Evolutionary conservation across 92 coral and sea anemone genomes (phyloP), one percentile per base, ranked within the genome.

Genomic region (Actinostola sp.): DNA sequence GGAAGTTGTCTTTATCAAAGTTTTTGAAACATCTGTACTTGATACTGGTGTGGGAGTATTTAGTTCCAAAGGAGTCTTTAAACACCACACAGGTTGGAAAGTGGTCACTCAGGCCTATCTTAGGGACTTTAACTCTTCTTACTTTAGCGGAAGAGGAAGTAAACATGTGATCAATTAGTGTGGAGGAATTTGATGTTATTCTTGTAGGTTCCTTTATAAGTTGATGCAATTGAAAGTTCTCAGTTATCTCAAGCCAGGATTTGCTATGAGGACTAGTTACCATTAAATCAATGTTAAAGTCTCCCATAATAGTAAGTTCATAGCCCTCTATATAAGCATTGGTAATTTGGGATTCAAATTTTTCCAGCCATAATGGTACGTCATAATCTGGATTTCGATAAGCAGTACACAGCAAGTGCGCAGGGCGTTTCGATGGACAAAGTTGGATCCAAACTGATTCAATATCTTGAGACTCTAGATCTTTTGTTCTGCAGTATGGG

Each of bases 101-200:
- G 33, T 78, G 84, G 24, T 78, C 76, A 57, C 84, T 78, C 1
- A 78, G 55, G 2, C 83, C 75, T 31, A 58, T 56, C 44, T 54
- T 45, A 12, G 77, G 76, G 14, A 78, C 70, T 60, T 67, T 69
- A 3, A 57, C 70, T 31, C 31, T 34, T 25, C 84, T 67, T 0
- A 69, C 60, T 46, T 78, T 78, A 23, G 28, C 33, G 6, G 84
- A 71, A 11, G 1, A 10, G 8, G 77, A 28, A 9, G 84, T 69
- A 41, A 79, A 69, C 0, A 79, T 32, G 35, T 69, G 84, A 36
- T 79, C 84, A 20, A 79, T 34, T 1, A 79, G 25, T 23, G 77
- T 57, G 1, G 59, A 50, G 16, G 77, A 19, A n/a, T 30, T 69
- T 6, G 38, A 16, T 2, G 84, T 61, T 17, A 79, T 65, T 70